Evolutionary conservation across 2,113 vertebrate species (phyloP).

Genomic region (Periophthalmodon schlosseri): DNA sequence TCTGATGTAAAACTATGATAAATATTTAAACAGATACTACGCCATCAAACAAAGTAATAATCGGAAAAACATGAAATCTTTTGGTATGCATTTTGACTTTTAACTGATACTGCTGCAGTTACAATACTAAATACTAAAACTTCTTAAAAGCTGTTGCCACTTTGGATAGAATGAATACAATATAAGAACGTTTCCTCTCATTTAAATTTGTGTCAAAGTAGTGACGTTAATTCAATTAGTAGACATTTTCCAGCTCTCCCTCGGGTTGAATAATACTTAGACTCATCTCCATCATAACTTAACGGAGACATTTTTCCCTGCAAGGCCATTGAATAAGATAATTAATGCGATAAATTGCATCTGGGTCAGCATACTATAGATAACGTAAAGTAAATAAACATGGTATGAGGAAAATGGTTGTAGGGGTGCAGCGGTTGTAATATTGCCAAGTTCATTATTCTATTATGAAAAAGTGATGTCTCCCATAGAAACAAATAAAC

Average conservation of each 20-base stretch:
- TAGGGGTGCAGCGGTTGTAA: background rate
- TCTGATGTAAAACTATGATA: too few relatives aligned
- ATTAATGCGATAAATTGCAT: slow-evolving; percentile 42
- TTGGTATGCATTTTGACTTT: too few relatives aligned
- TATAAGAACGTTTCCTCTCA: too few relatives aligned
- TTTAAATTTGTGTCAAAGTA: background rate
- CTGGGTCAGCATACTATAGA: slow-evolving; percentile 29
- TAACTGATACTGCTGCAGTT: too few relatives aligned
- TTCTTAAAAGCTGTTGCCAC: background rate
- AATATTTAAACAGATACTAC: too few relatives aligned
- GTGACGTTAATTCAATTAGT: background rate
- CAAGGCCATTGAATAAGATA: slow-evolving; percentile 45
- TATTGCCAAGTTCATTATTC: background rate
- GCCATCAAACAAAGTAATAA: too few relatives aligned
- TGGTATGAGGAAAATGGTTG: slow-evolving; percentile 2
- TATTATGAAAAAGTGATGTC: slow-evolving; percentile 8
- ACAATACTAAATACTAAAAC: too few relatives aligned
- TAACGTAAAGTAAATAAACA: background rate
- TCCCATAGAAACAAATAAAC: slow-evolving; percentile 6
- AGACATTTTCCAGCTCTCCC: slow-evolving; percentile 4
- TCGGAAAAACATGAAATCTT: too few relatives aligned
- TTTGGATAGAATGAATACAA: background rate
- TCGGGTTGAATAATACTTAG: slow-evolving; percentile 26
- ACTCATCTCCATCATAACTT: slow-evolving; percentile 44
- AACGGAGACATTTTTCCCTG: slow-evolving; percentile 35